Evolutionary conservation across 2,797 vertebrate genomes (phyloP), one percentile per base, ranked within the genome.

Genomic region (Lepus townsendii): DNA sequence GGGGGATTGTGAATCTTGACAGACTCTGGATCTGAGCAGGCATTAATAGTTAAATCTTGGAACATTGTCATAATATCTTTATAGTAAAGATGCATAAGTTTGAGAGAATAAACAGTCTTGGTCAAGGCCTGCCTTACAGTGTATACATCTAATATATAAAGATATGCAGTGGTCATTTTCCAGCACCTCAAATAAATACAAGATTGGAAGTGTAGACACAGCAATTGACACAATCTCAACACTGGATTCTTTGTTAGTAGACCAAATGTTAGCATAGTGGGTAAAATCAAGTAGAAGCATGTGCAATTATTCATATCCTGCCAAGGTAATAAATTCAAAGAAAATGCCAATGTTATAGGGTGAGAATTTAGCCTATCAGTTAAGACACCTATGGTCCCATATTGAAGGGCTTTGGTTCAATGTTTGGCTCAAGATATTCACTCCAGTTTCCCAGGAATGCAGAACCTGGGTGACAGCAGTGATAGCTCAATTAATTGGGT

Each of bases 261-360:
- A 7, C 1, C 38, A 84, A 72, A 72, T 19, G 20, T 13, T 68
- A 73, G 35, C 4, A 22, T 73, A 57, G 80, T 60, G 1, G n/a
- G 4, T 54, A 52, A 94, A 88, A 3, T 69, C 68, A 95, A 83
- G 2, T 26, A 20, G 22, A 79, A 92, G 22, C 10, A 22, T 66
- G 87, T 88, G 27, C 2, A 52, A 54, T 62, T 76, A 47, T 20
- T 77, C 11, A 82, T 5, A 50, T 42, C 6, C 1, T 38, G 6
- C 2, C 13, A 65, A 77, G 6, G 71, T 10, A 80, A 63, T 66
- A 90, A 96, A 54, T 86, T 16, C 80, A 88, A 92, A 35, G 9
- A 47, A 47, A 47, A 47, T 9, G 1, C 8, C 42, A 47, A 47
- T 47, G 8, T 47, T 47, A 47, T 47, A 47, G 42, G 42, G 42